Percentiles rank a stretch among this genome's conserved stretches.
Conservation (phyloP, 1,140 invertebrate genomes). For the Coelopa frigida region DNA sequence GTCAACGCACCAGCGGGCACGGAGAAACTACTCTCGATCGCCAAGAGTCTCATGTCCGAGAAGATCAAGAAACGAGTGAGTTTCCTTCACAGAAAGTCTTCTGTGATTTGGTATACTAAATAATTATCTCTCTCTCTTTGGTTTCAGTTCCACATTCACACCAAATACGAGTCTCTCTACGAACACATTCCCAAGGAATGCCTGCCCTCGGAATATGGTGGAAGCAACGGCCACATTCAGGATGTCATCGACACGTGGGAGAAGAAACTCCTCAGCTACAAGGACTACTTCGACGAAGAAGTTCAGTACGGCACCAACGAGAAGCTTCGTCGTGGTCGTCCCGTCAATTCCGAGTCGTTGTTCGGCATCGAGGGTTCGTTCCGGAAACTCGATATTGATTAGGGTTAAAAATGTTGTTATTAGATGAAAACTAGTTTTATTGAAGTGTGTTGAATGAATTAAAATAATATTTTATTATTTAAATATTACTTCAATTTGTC, state of each 20-base stretch:
- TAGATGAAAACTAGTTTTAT: too few relatives aligned
- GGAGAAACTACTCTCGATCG: slow-evolving; percentile 47
- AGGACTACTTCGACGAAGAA: slow-evolving; percentile 50
- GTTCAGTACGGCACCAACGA: slow-evolving; percentile 51
- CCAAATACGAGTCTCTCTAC: slow-evolving; percentile 46
- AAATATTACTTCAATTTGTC: background rate
- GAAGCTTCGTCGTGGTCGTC: slow-evolving; percentile 51
- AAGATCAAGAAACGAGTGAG: slow-evolving; percentile 50
- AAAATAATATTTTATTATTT: slow-evolving; percentile 1
- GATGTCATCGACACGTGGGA: slow-evolving; percentile 50
- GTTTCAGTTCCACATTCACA: slow-evolving; percentile 49
- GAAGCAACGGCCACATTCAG: slow-evolving; percentile 46
- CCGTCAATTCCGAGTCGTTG: slow-evolving; percentile 51
- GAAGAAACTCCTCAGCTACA: slow-evolving; percentile 47
- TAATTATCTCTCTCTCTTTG: background rate
- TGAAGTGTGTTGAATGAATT: too few relatives aligned
- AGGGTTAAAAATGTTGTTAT: slow-evolving; percentile 12
- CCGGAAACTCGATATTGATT: slow-evolving; percentile 49
- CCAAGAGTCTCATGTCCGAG: slow-evolving; percentile 48
- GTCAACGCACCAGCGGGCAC: slow-evolving; percentile 48
- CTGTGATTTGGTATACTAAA: background rate
- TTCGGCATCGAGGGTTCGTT: slow-evolving; percentile 61
- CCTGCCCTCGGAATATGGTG: slow-evolving; percentile 53
- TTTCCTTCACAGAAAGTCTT: background rate
- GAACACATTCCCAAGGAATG: slow-evolving; percentile 48